Evolutionary conservation across 1,140 invertebrate species (phyloP).

Genomic region (Drosophila pachea): DNA sequence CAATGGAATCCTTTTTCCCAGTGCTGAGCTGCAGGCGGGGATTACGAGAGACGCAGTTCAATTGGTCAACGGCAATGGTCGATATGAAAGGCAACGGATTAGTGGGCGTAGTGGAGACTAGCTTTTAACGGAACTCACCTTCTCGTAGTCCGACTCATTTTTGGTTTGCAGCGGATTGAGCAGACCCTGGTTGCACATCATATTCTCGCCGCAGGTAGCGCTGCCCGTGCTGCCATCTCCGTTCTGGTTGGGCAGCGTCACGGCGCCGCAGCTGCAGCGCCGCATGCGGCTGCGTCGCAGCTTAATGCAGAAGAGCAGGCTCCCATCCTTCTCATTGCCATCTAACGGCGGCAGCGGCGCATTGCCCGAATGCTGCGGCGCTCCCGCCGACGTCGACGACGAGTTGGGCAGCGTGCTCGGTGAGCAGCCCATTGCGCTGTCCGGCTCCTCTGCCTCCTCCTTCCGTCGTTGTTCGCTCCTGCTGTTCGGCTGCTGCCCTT

Average conservation of each 20-base stretch:
- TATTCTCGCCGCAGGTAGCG: slow-evolving; percentile 56
- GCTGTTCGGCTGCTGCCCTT: background rate
- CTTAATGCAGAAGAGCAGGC: slow-evolving; percentile 75
- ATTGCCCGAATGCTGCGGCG: slow-evolving; percentile 9
- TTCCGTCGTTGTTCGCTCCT: slow-evolving; percentile 4
- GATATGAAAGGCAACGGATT: slow-evolving; percentile 1
- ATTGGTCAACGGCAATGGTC: slow-evolving; percentile 14
- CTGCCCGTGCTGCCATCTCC: slow-evolving; percentile 70
- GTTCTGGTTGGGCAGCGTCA: slow-evolving; percentile 55
- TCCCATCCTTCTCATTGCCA: slow-evolving; percentile 70
- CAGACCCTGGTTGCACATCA: slow-evolving; percentile 73
- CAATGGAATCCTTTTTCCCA: slow-evolving; percentile 78
- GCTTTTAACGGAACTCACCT: slow-evolving; percentile 49
- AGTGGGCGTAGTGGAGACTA: background rate
- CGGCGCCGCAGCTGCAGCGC: slow-evolving; percentile 70
- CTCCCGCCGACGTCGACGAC: slow-evolving; percentile 18
- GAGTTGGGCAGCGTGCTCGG: slow-evolving; percentile 66
- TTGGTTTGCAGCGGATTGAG: slow-evolving; percentile 73
- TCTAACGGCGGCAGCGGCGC: slow-evolving; percentile 55
- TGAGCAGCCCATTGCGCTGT: slow-evolving; percentile 71
- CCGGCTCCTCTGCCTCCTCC: slow-evolving; percentile 11
- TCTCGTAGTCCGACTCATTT: slow-evolving; percentile 77
- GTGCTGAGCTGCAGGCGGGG: slow-evolving; percentile 64
- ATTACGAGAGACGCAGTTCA: slow-evolving; percentile 17
- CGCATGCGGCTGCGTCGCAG: slow-evolving; percentile 67